Base-by-base conservation (phyloP, 1,140 invertebrate genomes). In the Drosophila ananassae region DNA sequence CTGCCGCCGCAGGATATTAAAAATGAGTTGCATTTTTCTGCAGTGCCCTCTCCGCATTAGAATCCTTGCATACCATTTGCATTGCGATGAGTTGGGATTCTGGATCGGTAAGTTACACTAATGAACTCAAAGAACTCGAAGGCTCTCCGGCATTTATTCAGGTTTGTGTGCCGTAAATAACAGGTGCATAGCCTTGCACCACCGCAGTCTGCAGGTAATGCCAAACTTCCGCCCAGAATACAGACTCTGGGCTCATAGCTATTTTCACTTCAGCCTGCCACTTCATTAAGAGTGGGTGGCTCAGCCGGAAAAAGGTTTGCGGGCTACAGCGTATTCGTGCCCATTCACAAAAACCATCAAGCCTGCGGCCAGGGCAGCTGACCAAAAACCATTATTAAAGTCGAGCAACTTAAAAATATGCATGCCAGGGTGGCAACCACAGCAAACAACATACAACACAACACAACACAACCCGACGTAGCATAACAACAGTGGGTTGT, bases 301-400 rank as follows among this genome's bases (percentile, higher is more conserved):
- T 58, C 53, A 37, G 37, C 63, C 30, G 51, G 60, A 34, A 60
- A 68, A 22, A 22, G 32, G 24, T 51, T 68, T 55, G 75, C 13
- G 37, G 52, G 37, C 0, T 10, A 10, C 2, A 12, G 3, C 17
- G 13, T 37, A 37, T 12, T 37, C 22, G 48, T 25, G 48, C 25
- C 13, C 57, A 58, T 75, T 62, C 46, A 58, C 62, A 63, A 60
- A 44, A 73, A 73, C 67, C 69, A 71, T 69, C 73, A 76, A 73
- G 54, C 74, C 56, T 82, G 73, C 62, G 78, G 78, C 47, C n/a
- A 53, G 71, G n/a, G 54, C 58, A 52, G 50, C 82, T 77, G 72
- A 82, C 82, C 82, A 78, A 82, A 85, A 87, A 74, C 81, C 82
- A 89, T 89, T 85, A 87, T 85, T 85, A 87, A 85, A 89, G 78